These are phyloP conservation scores for Hartigia nigra DNA, from an alignment of 2,888 invertebrate species.

Conservation along the genomic window DNA sequence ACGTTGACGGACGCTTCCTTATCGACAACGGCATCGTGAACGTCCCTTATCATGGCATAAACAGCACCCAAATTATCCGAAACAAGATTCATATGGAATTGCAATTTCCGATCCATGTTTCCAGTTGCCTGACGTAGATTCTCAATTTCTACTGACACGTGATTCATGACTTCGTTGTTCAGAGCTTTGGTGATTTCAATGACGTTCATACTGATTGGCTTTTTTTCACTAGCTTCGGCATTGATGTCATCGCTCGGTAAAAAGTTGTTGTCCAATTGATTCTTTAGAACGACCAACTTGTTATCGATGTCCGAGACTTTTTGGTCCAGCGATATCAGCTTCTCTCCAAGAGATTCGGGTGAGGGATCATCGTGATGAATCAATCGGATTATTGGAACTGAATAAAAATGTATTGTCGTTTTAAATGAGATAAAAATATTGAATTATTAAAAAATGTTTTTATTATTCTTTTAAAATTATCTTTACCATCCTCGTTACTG, in stretches of 20 bases:
- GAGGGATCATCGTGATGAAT: slow-evolving; percentile 51
- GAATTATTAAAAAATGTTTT: neutral
- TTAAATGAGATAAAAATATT: neutral
- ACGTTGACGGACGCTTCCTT: slow-evolving; percentile 72
- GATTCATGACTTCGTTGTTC: slow-evolving; percentile 82
- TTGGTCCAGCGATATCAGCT: slow-evolving; percentile 79
- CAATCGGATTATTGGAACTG: slow-evolving; percentile 53
- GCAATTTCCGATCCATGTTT: slow-evolving; percentile 83
- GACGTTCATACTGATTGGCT: slow-evolving; percentile 85
- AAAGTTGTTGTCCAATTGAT: slow-evolving; percentile 85
- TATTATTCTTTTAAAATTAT: neutral
- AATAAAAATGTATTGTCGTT: neutral
- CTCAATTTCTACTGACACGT: slow-evolving; percentile 84
- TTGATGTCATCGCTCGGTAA: slow-evolving; percentile 84
- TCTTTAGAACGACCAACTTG: slow-evolving; percentile 82
- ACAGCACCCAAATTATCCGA: slow-evolving; percentile 85
- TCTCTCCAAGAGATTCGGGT: slow-evolving; percentile 54
- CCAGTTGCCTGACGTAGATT: slow-evolving; percentile 82
- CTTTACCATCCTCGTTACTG: slow-evolving; percentile 44
- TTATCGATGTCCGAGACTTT: slow-evolving; percentile 87
- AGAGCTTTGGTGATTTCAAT: slow-evolving; percentile 87
- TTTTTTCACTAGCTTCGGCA: slow-evolving; percentile 88
- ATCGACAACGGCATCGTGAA: slow-evolving; percentile 86
- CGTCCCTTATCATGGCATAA: slow-evolving; percentile 81
- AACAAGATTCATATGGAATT: slow-evolving; percentile 86